Evolutionary conservation across 1,140 invertebrate species (phyloP).

Genomic region (Watersipora subatra): DNA sequence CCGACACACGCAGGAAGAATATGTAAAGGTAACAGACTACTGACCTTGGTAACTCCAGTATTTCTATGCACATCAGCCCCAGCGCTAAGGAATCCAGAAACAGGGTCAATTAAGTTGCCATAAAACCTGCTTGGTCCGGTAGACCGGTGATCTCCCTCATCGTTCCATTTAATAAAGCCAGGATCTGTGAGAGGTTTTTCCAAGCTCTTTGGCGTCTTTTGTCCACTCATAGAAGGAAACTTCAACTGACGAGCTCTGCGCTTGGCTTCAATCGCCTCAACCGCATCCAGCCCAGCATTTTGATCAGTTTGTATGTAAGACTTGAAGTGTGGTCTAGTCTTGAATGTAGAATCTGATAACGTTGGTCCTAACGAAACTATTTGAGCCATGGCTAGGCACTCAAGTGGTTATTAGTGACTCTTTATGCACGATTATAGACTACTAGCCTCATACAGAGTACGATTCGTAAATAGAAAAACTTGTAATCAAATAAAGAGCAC

Average conservation of each 20-base stretch:
- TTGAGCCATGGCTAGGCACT: slow-evolving; percentile 19
- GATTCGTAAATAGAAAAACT: no score
- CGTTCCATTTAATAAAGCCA: slow-evolving; percentile 27
- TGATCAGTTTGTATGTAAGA: slow-evolving; percentile 23
- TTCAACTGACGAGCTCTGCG: slow-evolving; percentile 29
- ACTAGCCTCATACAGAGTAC: no score
- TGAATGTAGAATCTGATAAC: slow-evolving; percentile 26
- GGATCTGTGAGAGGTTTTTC: slow-evolving; percentile 15
- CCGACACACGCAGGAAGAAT: no score
- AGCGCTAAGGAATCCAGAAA: slow-evolving; percentile 34
- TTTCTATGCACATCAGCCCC: slow-evolving; percentile 31
- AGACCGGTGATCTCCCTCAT: slow-evolving; percentile 24
- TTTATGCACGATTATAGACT: no score
- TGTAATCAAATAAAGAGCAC: no score
- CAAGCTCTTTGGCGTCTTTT: slow-evolving; percentile 25
- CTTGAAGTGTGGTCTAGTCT: slow-evolving; percentile 22
- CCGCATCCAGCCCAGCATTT: slow-evolving; percentile 22
- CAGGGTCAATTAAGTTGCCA: slow-evolving; percentile 33
- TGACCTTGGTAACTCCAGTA: slow-evolving; percentile 26
- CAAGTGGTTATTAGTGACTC: no score
- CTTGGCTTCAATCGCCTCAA: slow-evolving; percentile 25
- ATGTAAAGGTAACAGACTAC: no score
- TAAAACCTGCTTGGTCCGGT: slow-evolving; percentile 25
- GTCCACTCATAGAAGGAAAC: slow-evolving; percentile 26
- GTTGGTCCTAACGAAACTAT: slow-evolving; percentile 15